Evolutionary conservation across 2,888 invertebrate species (phyloP), one percentile per base, ranked within the genome.

Genomic region (Listrodromus nycthemerus): DNA sequence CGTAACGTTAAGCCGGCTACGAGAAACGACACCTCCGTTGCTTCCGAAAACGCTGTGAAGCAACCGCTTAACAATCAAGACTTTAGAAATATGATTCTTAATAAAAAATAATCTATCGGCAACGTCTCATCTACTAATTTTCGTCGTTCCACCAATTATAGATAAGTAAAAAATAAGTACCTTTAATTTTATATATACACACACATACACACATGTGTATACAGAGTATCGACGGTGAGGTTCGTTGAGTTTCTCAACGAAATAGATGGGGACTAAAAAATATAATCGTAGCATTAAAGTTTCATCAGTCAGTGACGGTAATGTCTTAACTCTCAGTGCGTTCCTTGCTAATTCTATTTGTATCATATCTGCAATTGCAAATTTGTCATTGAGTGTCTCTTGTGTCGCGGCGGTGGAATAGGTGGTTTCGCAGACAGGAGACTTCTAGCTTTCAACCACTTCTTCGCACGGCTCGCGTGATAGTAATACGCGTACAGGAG

Each of bases 401-500:
- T 93, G 70, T 90, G 91, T 83, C 93, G 89, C n/a, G 93, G 93
- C 16, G 93, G 92, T 69, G 91, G 92, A 48, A 93, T 88, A n/a
- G 93, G 93, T 76, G 92, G 91, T 21, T 85, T 87, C 50, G 90
- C 84, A 8, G 82, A 73, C 8, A 73, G 79, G 66, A 91, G 79
- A 70, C 89, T 85, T 67, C 91, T 89, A n/a, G 91, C 89, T 90
- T 92, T 95, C 33, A 96, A 92, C 91, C 96, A 94, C 86, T 94
- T 94, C 93, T 96, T 96, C 87, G 97, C 95, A 87, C 95, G 95
- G 89, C 96, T 96, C 89, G 96, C 95, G 93, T 96, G 96, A 94
- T 97, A 97, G 92, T 96, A 97, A 93, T 97, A 96, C 90, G 96
- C 94, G 93, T 97, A 97, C 89, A 97, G 94, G 83, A 95, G 95